Base-by-base conservation (phyloP, 2,888 invertebrate species). In the Tetranychus truncatus region DNA sequence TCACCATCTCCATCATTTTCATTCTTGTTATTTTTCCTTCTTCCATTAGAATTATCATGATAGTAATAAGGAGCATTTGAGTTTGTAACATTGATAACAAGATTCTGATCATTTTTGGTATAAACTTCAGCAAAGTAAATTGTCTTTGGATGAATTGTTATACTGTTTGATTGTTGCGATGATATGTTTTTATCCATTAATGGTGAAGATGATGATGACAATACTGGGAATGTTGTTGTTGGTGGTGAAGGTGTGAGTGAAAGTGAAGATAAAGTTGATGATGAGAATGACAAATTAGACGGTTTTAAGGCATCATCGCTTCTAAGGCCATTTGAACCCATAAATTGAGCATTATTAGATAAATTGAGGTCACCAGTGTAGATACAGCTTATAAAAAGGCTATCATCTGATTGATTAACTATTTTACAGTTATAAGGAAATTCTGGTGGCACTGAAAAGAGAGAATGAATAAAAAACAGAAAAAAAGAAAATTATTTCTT, bases 401-500 rank as follows among this genome's bases (percentile, higher is more conserved):
- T 20, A 45, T 67, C 74, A 65, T 76, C 75, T 8, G 67, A 67
- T 75, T 76, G 77, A 46, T 77, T 77, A 55, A 46, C 34, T 24
- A 77, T 46, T 72, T 75, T 75, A 76, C 77, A 77, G 11, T 44
- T 66, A 45, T 76, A 77, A 65, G 77, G 75, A 75, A 77, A 77
- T 6, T 75, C 67, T 45, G 77, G 77, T 72, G 77, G 75, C 55
- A 74, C 76, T 75, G 44, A n/a, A n/a, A 71, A 69, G 21, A 20
- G 20, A 69, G 45, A 72, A 45, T 18, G 34, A 18, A 45, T 20
- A 72, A 72, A 72, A n/a, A 34, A 74, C 72, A 72, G 9, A 15
- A 45, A 34, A 11, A 24, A 8, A 24, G 7, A n/a, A 45, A 18
- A 34, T 18, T 45, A 44, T 72, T 34, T 34, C 34, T 34, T 34